Percentiles rank a stretch among this genome's conserved stretches.
Evolutionary conservation across 2,797 vertebrate genomes (phyloP).

Genomic region (Urosaurus nigricauda): DNA sequence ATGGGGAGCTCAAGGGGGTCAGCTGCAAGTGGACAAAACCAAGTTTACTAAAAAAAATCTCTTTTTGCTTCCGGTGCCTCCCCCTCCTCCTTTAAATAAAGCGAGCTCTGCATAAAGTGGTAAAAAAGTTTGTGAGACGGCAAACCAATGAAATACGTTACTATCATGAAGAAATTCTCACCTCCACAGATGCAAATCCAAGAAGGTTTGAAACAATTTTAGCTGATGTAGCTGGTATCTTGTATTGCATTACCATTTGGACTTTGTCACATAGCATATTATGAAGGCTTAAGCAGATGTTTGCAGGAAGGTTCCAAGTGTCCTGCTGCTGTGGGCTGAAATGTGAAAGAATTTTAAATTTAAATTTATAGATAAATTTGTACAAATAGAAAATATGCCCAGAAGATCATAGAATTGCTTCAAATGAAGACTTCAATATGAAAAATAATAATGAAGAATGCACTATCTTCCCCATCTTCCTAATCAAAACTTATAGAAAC

Average conservation of each 20-base stretch:
- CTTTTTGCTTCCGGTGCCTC: not conserved
- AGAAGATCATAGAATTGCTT: not conserved
- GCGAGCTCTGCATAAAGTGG: not conserved
- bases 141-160: too few relatives aligned
- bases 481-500: not conserved
- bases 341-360: not conserved
- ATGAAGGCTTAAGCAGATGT: conserved; percentile 78
- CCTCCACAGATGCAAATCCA: conserved; percentile 21
- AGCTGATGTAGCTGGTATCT: conserved; percentile 73
- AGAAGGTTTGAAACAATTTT: conserved; percentile 50
- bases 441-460: not conserved
- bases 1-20: not conserved
- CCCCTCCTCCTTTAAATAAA: not conserved
- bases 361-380: accelerated
- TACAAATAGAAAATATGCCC: not conserved
- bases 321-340: conserved; percentile 62
- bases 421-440: not conserved
- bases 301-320: conserved; percentile 74
- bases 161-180: conserved; percentile 42
- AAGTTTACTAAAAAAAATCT: not conserved
- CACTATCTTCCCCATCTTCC: not conserved
- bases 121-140: not conserved
- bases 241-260: accelerated
- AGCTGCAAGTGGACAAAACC: not conserved
- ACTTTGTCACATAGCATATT: conserved; percentile 73